Conservation (phyloP, 2,113 vertebrate species). For the human region GRCh38 chr17:33972001-33972500, state of each 20-base stretch:
- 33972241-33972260: not conserved
- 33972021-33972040: fast-evolving
- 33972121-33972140: not conserved
- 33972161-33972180: not conserved
- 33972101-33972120: not conserved
- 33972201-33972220: not conserved
- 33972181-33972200: not conserved
- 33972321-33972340: not conserved
- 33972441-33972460: not conserved
- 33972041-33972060: not conserved
- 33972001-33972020: too few relatives aligned
- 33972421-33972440: not conserved
- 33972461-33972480: not conserved
- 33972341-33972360: not conserved
- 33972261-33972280: not conserved
- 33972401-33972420: not conserved
- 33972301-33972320: not conserved
- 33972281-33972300: not conserved
- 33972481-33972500: not conserved
- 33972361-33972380: not conserved
- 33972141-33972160: not conserved
- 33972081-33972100: not conserved
- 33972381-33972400: not conserved
- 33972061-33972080: not conserved
- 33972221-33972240: not conserved